Evolutionary conservation across 2,888 invertebrate species (phyloP).

Genomic region (Eulithis testata): DNA sequence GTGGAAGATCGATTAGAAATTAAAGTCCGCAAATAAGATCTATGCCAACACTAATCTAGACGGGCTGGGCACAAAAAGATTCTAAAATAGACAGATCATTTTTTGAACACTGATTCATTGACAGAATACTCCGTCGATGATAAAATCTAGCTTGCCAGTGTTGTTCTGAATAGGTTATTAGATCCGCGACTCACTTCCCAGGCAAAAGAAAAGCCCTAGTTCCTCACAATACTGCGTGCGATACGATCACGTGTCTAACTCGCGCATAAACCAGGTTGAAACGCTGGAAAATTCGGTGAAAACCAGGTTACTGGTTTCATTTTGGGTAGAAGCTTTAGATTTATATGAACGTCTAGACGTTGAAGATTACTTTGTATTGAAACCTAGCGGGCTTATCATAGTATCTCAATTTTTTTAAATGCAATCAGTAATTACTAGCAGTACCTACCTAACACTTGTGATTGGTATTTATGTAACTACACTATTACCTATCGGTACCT

Average conservation of each 20-base stretch:
- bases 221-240: slow-evolving; percentile 62
- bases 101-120: neutral
- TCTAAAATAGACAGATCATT: too few species aligned
- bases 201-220: slow-evolving; percentile 72
- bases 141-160: slow-evolving; percentile 28
- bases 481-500: too few species aligned
- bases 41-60: too few species aligned
- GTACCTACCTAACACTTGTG: too few species aligned
- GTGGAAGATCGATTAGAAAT: slow-evolving; percentile 17
- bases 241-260: slow-evolving; percentile 39
- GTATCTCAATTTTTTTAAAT: too few species aligned
- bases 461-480: too few species aligned
- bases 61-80: too few species aligned
- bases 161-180: slow-evolving; percentile 46
- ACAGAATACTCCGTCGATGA: slow-evolving; percentile 17
- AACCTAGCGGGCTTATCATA: too few species aligned
- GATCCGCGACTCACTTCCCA: slow-evolving; percentile 67
- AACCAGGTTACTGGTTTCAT: neutral
- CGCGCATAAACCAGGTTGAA: slow-evolving; percentile 10
- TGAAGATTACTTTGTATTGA: too few species aligned
- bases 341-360: too few species aligned
- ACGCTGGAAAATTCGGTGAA: neutral
- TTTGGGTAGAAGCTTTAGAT: too few species aligned
- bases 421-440: too few species aligned
- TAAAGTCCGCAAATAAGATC: neutral